A percentile compares a stretch with the other conserved stretches of the same genome.
phyloP scores from a whole-genome alignment of 2,888 invertebrate species.

The Serripes groenlandicus region DNA sequence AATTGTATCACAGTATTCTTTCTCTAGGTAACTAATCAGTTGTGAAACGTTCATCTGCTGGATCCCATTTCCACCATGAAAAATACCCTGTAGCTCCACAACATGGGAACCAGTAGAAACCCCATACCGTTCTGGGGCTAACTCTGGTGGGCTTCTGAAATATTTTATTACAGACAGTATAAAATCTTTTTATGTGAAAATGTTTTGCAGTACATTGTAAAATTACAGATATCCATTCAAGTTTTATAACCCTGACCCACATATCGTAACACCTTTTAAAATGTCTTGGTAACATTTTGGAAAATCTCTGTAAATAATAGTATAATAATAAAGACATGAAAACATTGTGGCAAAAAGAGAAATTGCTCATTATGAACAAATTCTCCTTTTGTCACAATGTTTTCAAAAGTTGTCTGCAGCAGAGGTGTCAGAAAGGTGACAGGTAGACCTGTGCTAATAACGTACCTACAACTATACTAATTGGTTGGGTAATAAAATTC shows the following conservation, averaged over 20 bases:
- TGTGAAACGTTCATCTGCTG: constrained; percentile 89
- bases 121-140: constrained; percentile 88
- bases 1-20: constrained; percentile 91
- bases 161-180: no score
- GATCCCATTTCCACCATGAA: constrained; percentile 88
- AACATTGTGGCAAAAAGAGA: background rate
- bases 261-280: no score
- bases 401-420: background rate
- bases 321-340: no score
- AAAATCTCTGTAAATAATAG: no score
- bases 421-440: background rate
- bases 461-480: no score
- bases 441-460: no score
- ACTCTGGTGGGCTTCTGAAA: constrained; percentile 70
- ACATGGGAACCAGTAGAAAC: constrained; percentile 87
- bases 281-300: no score
- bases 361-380: background rate
- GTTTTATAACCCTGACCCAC: no score
- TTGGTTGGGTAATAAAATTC: no score
- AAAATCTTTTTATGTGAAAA: no score
- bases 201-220: no score
- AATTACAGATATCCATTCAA: no score
- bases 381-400: background rate
- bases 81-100: constrained; percentile 89
- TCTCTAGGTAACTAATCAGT: constrained; percentile 90